These are phyloP conservation scores for Lynx canadensis DNA, from an alignment of 2,113 vertebrate species.

Conservation along the genomic window DNA sequence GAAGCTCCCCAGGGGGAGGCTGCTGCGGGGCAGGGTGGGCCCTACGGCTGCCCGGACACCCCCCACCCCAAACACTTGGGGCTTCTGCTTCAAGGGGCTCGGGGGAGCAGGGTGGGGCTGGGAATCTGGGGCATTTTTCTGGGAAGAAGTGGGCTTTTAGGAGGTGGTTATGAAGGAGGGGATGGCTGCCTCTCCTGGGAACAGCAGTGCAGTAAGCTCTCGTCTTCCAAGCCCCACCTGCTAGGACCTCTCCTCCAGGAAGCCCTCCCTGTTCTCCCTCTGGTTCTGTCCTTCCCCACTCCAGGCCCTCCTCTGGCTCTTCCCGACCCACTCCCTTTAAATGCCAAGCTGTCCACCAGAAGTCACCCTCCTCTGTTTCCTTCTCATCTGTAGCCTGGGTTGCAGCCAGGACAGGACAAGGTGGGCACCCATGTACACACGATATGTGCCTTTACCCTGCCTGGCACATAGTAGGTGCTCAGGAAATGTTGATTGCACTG, in stretches of 20 bases:
- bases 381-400: background rate
- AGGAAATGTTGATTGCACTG: background rate
- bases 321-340: background rate
- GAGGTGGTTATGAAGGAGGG: background rate
- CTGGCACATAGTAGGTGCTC: background rate
- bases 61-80: background rate
- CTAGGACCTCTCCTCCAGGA: background rate
- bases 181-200: background rate
- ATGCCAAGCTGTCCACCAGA: background rate
- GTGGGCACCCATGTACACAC: background rate
- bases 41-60: background rate
- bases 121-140: constrained; percentile 9
- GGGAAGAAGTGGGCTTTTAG: background rate
- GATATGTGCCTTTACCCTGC: background rate
- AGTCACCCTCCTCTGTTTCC: background rate
- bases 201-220: background rate
- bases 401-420: background rate
- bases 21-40: background rate
- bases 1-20: background rate
- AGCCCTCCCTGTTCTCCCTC: background rate
- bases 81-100: background rate
- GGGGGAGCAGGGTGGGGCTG: fast-evolving
- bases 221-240: background rate
- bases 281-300: background rate
- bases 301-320: background rate